Conservation (phyloP, 2,888 invertebrate species). For the Xestobium rufovillosum region DNA sequence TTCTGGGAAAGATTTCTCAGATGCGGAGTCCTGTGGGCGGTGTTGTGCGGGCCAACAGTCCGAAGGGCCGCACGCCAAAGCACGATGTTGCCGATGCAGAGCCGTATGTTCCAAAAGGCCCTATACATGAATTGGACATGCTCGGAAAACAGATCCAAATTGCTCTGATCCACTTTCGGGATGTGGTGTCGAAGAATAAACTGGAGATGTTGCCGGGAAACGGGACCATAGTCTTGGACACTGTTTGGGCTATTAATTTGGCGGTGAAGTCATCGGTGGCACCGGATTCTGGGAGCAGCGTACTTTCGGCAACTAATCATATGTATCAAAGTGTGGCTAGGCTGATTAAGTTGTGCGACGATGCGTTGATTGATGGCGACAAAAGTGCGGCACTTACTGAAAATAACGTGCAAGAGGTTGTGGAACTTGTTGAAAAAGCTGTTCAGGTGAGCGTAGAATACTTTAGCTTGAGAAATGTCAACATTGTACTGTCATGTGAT, state of each 20-base stretch:
- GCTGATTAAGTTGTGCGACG: conserved; percentile 83
- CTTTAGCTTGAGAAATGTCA: no score
- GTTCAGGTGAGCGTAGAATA: conserved; percentile 57
- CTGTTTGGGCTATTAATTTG: conserved; percentile 78
- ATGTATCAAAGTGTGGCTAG: conserved; percentile 81
- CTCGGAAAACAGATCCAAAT: conserved; percentile 53
- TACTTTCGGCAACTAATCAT: conserved; percentile 75
- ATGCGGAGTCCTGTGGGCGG: conserved; percentile 67
- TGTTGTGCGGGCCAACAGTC: conserved; percentile 39
- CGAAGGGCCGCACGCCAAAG: conserved; percentile 42
- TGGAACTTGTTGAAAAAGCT: conserved; percentile 64
- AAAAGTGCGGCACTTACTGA: conserved; percentile 55
- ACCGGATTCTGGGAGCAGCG: conserved; percentile 51
- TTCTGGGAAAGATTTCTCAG: conserved; percentile 82
- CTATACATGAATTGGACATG: conserved; percentile 37
- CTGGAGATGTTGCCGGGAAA: conserved; percentile 90
- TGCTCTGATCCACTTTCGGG: conserved; percentile 81
- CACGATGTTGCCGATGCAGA: conserved; percentile 44
- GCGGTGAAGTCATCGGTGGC: conserved; percentile 39
- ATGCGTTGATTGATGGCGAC: conserved; percentile 70
- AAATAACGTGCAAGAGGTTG: conserved; percentile 57
- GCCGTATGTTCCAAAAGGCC: conserved; percentile 26
- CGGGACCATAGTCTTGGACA: conserved; percentile 88
- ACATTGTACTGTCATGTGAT: no score
- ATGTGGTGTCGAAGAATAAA: conserved; percentile 87